Base-by-base conservation (phyloP, 2,113 vertebrate genomes). In the Xenopus tropicalis region DNA sequence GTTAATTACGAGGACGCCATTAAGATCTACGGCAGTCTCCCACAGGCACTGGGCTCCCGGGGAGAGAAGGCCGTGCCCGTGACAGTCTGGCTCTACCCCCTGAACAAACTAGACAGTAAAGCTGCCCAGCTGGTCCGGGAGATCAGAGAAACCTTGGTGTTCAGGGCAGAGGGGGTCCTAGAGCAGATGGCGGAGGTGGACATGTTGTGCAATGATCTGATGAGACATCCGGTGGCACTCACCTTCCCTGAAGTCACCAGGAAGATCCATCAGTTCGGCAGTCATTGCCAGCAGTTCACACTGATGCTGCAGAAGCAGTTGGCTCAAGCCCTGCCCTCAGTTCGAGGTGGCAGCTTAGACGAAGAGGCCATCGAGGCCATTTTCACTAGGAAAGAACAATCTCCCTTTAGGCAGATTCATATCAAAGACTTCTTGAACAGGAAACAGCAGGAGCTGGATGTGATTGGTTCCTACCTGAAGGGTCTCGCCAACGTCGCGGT, bases 61-160 rank as follows among this genome's bases (percentile, higher is more conserved):
- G 77, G 77, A 12, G 77, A 84, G 46, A 81, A 86, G 0, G 78
- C 80, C 1, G 78, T 90, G 10, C 86, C 89, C 48, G 0, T 85
- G n/a, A 80, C 20, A 29, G 86, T 89, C 56, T 88, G 84, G 85
- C 74, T 88, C 19, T 65, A 87, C 46, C 85, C 87, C 0, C 77
- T 90, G 43, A 44, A 1, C 6, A 79, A 83, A 0, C 71, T 89
- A 62, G 77, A 86, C 80, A 64, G 70, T 12, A 20, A 5, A 46
- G 86, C 87, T 14, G 79, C 84, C 0, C 70, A 69, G 56, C 9
- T 89, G 0, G 77, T 84, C 1, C 62, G 69, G 16, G 69, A 88
- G 51, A 88, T 86, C 7, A 83, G 77, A 19, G 5, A 63, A 1
- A 0, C 14, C 1, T 0, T 88, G 16, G 56, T 86, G 0, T 71